phyloP scores from a whole-genome alignment of 2,888 invertebrate genomes.

The Athrips mouffetella region DNA sequence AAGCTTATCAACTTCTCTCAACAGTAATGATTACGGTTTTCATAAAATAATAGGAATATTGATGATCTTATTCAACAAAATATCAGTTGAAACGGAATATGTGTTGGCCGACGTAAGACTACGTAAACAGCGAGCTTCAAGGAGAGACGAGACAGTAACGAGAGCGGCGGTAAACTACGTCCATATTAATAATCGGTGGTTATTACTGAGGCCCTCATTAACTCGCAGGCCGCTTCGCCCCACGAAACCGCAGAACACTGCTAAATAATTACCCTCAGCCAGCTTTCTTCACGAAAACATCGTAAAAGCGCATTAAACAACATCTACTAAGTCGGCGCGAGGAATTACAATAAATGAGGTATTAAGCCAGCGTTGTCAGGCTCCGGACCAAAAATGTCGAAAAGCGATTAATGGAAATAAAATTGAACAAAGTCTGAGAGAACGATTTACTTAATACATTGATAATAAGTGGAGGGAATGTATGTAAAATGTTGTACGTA shows the following conservation, averaged over 20 bases:
- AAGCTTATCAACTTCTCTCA: slow-evolving; percentile 5
- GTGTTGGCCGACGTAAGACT: slow-evolving; percentile 23
- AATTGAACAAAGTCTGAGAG: slow-evolving; percentile 60
- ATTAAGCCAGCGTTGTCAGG: slow-evolving; percentile 61
- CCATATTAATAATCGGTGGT: slow-evolving; percentile 71
- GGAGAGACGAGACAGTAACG: slow-evolving; percentile 45
- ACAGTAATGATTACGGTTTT: slow-evolving; percentile 1
- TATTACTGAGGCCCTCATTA: slow-evolving; percentile 71
- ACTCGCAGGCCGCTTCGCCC: slow-evolving; percentile 54
- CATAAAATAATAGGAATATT: neutral
- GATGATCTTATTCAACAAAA: slow-evolving; percentile 9
- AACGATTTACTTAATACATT: slow-evolving; percentile 73
- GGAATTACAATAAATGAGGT: slow-evolving; percentile 71
- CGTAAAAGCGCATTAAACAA: slow-evolving; percentile 62
- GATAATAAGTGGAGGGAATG: slow-evolving; percentile 70
- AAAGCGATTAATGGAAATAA: slow-evolving; percentile 72
- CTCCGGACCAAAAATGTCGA: slow-evolving; percentile 60
- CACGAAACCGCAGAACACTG: slow-evolving; percentile 72
- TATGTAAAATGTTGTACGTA: slow-evolving; percentile 70
- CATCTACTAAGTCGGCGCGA: slow-evolving; percentile 61
- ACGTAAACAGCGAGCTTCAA: slow-evolving; percentile 42
- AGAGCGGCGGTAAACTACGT: slow-evolving; percentile 57
- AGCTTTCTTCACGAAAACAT: slow-evolving; percentile 72
- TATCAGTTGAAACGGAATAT: slow-evolving; percentile 13
- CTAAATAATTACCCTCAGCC: slow-evolving; percentile 69